Evolutionary conservation across 2,797 vertebrate genomes (phyloP).

Genomic region (Spinus pinus): DNA sequence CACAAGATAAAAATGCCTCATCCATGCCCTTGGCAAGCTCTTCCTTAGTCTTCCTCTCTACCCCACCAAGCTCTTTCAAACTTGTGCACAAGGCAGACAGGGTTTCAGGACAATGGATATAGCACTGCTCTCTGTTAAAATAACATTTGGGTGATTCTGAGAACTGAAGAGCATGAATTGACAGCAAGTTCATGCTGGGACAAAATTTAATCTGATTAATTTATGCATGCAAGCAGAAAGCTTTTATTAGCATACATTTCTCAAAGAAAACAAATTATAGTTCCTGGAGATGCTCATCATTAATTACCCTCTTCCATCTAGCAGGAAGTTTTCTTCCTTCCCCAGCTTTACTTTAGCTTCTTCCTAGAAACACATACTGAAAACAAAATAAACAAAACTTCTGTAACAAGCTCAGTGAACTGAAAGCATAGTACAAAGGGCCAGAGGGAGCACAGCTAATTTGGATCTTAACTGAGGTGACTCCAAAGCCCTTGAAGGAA

Average conservation of each 20-base stretch:
- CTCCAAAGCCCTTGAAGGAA: neutral
- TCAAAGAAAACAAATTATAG: slow-evolving; percentile 25
- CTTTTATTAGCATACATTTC: slow-evolving; percentile 38
- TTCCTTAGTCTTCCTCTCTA: neutral
- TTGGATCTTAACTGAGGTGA: neutral
- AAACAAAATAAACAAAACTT: slow-evolving; percentile 37
- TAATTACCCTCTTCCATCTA: neutral
- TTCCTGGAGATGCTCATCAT: slow-evolving; percentile 5
- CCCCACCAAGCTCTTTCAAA: neutral
- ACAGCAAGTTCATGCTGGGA: slow-evolving; percentile 36
- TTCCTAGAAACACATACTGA: slow-evolving; percentile 12
- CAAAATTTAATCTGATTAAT: slow-evolving; percentile 26
- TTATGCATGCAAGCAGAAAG: slow-evolving; percentile 1
- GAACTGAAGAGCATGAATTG: neutral
- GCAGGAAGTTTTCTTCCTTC: slow-evolving; percentile 13
- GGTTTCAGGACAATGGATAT: neutral
- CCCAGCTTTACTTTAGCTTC: neutral
- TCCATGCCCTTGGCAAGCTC: neutral
- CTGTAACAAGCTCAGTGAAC: neutral
- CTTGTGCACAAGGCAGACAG: neutral
- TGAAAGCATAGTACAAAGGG: neutral
- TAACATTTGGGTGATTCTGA: neutral
- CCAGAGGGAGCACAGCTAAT: neutral
- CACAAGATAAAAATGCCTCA: neutral
- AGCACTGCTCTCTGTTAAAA: neutral